Evolutionary conservation across 1,140 invertebrate genomes (phyloP).

Genomic region (Lineus longissimus): DNA sequence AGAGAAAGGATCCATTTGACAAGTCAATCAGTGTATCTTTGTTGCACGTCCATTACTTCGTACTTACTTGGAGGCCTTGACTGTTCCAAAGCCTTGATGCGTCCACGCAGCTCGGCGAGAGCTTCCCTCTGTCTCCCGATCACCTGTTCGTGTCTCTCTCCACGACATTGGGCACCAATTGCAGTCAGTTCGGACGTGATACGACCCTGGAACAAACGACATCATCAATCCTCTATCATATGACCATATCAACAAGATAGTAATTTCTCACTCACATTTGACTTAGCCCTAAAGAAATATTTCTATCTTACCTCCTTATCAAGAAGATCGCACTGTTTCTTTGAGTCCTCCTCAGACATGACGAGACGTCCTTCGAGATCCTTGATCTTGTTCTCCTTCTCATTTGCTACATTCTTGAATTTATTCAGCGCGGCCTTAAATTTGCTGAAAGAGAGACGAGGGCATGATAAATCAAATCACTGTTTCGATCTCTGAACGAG

Average conservation of each 20-base stretch:
- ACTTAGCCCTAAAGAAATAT: slow-evolving; percentile 38
- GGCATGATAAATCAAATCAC: no score
- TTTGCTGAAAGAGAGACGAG: slow-evolving; percentile 25
- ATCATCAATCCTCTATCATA: neutral
- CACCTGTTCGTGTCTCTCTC: slow-evolving; percentile 52
- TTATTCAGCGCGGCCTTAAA: slow-evolving; percentile 34
- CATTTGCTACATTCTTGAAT: slow-evolving; percentile 29
- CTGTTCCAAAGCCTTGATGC: slow-evolving; percentile 46
- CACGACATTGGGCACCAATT: slow-evolving; percentile 50
- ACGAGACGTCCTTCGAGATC: slow-evolving; percentile 27
- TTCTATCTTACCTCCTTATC: slow-evolving; percentile 41
- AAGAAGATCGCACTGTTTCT: slow-evolving; percentile 39
- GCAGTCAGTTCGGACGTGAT: slow-evolving; percentile 46
- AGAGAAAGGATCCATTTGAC: no score
- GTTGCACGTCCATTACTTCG: neutral
- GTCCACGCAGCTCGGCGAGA: slow-evolving; percentile 44
- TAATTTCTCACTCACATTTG: slow-evolving; percentile 12
- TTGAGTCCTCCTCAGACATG: slow-evolving; percentile 38
- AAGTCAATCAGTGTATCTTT: no score
- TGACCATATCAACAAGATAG: neutral
- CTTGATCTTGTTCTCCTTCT: slow-evolving; percentile 23
- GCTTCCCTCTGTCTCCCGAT: slow-evolving; percentile 51
- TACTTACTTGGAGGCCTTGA: slow-evolving; percentile 39
- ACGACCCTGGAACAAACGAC: slow-evolving; percentile 15
- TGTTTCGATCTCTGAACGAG: no score